Evolutionary conservation across 2,113 vertebrate genomes (phyloP), one percentile per base, ranked within the genome.

Genomic region (Sander lucioperca): DNA sequence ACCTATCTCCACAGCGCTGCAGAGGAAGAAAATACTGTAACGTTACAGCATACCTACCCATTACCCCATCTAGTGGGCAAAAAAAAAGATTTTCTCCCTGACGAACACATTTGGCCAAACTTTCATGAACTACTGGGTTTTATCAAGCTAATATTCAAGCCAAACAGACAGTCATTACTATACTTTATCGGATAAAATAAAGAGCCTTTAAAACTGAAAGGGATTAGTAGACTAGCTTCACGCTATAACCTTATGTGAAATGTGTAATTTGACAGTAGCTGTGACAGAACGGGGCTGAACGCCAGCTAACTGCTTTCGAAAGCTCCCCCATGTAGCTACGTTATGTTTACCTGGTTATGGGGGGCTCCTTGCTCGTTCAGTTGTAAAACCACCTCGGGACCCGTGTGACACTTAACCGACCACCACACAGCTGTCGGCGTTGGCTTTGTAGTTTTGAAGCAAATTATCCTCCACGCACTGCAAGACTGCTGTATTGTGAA

Each of bases 311-410:
- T 19, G 18, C 15, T 36, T 8, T 18, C 3, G 27, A n/a, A 54
- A 19, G 9, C 39, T 43, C 11, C 39, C 10, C 39, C 10, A 0
- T 12, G 36, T 48, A 27, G 27, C 27, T 27, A 14, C 16, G 5
- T 21, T 85, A 14, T 19, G 5, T 18, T 85, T 88, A 91, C 89
- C 89, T 88, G 59, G 0, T 73, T 63, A 0, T 53, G 21, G 0
- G 6, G 0, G 1, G 50, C 8, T 70, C 27, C 56, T 30, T 1
- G 59, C 45, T 78, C 19, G 11, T 16, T 27, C 14, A 27, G 63
- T 18, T 51, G 69, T 59, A 13, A 47, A 53, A 30, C 70, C 43
- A 0, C 57, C 9, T 27, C 39, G 0, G 61, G 6, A 75, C 12
- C 61, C 0, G 59, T 25, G 58, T 88, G 69, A 70, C 67, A 79